These are phyloP conservation scores for Anthoptus insignis DNA, from an alignment of 2,888 invertebrate species.

Conservation along the genomic window DNA sequence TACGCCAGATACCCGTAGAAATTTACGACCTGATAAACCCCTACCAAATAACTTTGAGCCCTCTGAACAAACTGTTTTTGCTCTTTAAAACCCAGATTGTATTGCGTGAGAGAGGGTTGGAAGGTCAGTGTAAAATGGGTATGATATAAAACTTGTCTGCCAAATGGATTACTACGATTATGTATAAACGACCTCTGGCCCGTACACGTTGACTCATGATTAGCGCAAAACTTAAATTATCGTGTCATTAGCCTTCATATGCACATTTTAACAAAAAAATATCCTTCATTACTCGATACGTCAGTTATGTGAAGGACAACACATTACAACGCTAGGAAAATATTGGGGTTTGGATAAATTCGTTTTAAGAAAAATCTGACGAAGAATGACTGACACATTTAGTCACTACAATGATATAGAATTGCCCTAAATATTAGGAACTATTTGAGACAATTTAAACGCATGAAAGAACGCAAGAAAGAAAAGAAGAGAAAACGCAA, in stretches of 20 bases:
- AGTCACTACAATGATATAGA: too few species aligned
- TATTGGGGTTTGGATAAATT: too few species aligned
- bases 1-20: slow-evolving; percentile 75
- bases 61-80: slow-evolving; percentile 58
- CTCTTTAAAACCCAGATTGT: slow-evolving; percentile 40
- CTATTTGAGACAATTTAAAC: too few species aligned
- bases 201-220: slow-evolving; percentile 76
- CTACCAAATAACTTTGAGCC: slow-evolving; percentile 65
- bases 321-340: too few species aligned
- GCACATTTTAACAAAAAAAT: slow-evolving; percentile 5
- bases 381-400: too few species aligned
- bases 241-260: slow-evolving; percentile 28
- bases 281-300: not conserved
- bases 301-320: not conserved
- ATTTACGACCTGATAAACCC: slow-evolving; percentile 83
- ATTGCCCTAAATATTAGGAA: too few species aligned
- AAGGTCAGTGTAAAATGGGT: slow-evolving; percentile 63
- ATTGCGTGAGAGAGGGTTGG: slow-evolving; percentile 47
- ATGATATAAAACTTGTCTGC: slow-evolving; percentile 75
- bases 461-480: too few species aligned
- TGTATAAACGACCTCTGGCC: slow-evolving; percentile 76
- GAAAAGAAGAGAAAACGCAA: too few species aligned
- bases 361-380: too few species aligned
- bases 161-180: slow-evolving; percentile 82
- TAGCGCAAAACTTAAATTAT: slow-evolving; percentile 60